Evolutionary conservation across 2,888 invertebrate species (phyloP).

Genomic region (Carpatolechia fugitivella): DNA sequence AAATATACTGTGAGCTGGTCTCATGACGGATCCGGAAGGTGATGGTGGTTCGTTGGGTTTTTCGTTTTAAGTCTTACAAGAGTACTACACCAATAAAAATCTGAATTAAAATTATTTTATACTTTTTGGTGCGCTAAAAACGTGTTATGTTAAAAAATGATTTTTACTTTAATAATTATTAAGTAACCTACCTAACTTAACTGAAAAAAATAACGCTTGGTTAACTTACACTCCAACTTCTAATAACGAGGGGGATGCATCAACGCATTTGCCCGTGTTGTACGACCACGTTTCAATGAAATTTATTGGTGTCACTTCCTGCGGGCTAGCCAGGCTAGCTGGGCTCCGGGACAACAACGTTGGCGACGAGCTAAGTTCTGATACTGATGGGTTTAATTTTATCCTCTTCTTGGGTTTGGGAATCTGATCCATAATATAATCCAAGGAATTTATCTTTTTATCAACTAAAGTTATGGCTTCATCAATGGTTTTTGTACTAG

Average conservation of each 20-base stretch:
- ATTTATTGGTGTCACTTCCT: slow-evolving; percentile 32
- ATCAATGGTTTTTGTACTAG: slow-evolving; percentile 58
- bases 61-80: too few relatives aligned
- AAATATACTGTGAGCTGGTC: too few relatives aligned
- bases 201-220: too few relatives aligned
- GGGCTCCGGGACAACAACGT: not conserved
- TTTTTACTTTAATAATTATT: too few relatives aligned
- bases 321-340: not conserved
- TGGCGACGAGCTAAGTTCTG: not conserved
- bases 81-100: too few relatives aligned
- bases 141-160: too few relatives aligned
- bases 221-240: slow-evolving; percentile 63
- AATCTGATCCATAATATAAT: not conserved
- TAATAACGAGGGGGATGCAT: slow-evolving; percentile 84
- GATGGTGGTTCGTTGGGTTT: too few relatives aligned
- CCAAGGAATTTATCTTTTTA: not conserved
- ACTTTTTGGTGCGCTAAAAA: too few relatives aligned
- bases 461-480: slow-evolving; percentile 34
- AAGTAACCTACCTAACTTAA: too few relatives aligned
- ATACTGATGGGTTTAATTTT: not conserved
- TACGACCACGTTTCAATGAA: slow-evolving; percentile 77
- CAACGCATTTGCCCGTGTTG: slow-evolving; percentile 89
- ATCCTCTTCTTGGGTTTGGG: not conserved
- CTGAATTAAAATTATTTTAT: too few relatives aligned
- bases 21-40: too few relatives aligned